phyloP scores from a whole-genome alignment of 2,888 invertebrate genomes.

The Melieria omissa region DNA sequence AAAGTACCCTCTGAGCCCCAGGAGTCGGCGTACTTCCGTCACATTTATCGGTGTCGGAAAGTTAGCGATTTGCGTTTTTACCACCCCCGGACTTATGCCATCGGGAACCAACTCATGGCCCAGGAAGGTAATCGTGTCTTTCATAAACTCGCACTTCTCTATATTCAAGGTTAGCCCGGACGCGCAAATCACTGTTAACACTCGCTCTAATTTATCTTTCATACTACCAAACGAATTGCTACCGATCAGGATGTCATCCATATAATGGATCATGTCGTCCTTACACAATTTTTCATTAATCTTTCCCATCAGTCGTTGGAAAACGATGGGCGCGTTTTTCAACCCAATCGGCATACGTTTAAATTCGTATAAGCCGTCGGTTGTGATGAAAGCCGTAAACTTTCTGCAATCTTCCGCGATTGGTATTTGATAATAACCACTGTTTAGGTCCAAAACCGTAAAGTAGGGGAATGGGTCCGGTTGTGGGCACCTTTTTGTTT shows the following conservation, averaged over 20 bases:
- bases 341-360: conserved; percentile 40
- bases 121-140: conserved; percentile 12
- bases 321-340: conserved; percentile 33
- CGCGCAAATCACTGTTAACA: neutral
- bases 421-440: conserved; percentile 38
- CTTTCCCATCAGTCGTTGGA: conserved; percentile 33
- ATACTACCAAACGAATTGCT: conserved; percentile 5
- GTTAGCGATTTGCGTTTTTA: neutral
- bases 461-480: no score
- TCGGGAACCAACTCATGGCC: conserved; percentile 4
- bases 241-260: conserved; percentile 38
- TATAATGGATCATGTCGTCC: conserved; percentile 39
- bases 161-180: conserved; percentile 8
- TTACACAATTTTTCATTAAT: conserved; percentile 17
- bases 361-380: conserved; percentile 41
- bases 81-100: conserved; percentile 2
- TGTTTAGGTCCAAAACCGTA: conserved; percentile 35
- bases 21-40: conserved; percentile 21
- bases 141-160: conserved; percentile 3
- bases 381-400: conserved; percentile 38
- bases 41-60: conserved; percentile 20
- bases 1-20: conserved; percentile 24
- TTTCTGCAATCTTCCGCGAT: conserved; percentile 23
- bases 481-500: no score
- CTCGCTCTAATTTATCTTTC: neutral